Base-by-base conservation (phyloP, 1,140 invertebrate species). In the Scaptodrosophila lebanonensis region DNA sequence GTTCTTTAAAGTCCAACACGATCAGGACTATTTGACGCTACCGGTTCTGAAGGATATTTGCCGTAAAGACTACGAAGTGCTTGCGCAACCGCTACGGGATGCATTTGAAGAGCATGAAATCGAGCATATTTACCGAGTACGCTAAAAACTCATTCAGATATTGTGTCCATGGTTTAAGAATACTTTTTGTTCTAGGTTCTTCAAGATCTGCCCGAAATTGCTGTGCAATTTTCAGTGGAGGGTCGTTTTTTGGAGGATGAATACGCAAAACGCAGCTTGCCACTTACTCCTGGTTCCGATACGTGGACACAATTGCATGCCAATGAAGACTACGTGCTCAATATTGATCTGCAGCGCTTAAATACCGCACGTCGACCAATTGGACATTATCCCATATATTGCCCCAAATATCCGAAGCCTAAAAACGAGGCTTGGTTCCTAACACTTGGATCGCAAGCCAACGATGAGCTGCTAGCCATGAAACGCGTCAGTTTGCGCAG, bases 341-440 rank as follows among this genome's bases (percentile, higher is more conserved):
- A 89, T 6, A 83, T 95, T 12, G 89, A 89, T 20, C 85, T 91
- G 60, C 88, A 85, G 8, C 87, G 89, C 18, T 75, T 87, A 8
- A 85, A 85, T 59, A 42, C 33, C 7, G 69, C 53, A 16, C 64
- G 77, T n/a, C 88, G 88, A n/a, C 82, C 77, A 76, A 88, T 86
- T 48, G 91, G 89, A 56, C 67, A 64, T 7, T 83, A 58, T 20
- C n/a, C 52, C 5, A 94, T 94, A 7, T 89, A 94, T 64, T 92
- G 94, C 65, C 95, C 95, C 3, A 90, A 91, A 61, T 99, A 97
- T 88, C 92, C 95, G 0, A 97, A 97, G 86, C 91, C 93, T 3
- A 99, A 99, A 88, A 95, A 97, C 66, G 97, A 99, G 87, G 95
- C 95, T 36, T 99, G 97, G 97, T 94, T 99, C 86, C 69, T 98